phyloP scores from a whole-genome alignment of 2,797 vertebrate species.

The Florisuga fusca region DNA sequence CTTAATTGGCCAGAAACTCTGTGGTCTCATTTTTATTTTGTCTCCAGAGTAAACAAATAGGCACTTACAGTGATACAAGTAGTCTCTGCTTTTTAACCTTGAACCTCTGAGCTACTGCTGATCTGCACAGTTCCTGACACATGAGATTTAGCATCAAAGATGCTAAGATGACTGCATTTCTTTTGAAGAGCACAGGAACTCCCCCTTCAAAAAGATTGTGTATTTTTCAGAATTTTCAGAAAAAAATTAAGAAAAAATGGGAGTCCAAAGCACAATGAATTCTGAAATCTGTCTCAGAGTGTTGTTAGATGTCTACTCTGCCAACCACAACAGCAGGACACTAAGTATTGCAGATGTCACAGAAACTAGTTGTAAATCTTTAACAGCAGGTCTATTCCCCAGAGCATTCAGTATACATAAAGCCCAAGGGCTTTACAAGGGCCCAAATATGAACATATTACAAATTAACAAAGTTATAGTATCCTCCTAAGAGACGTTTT shows the following conservation, averaged over 20 bases:
- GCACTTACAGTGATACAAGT: neutral
- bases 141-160: neutral
- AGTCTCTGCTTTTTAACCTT: neutral
- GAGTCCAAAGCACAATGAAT: neutral
- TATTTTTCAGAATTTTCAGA: neutral
- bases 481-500: neutral
- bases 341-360: neutral
- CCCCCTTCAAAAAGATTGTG: neutral
- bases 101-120: neutral
- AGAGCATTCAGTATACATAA: neutral
- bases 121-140: neutral
- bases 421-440: too few relatives aligned
- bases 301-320: neutral
- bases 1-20: neutral
- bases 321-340: neutral
- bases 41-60: neutral
- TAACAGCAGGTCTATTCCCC: neutral
- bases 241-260: neutral
- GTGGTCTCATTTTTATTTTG: neutral
- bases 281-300: neutral
- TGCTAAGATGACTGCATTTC: neutral
- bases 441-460: neutral
- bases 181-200: neutral
- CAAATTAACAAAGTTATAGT: neutral
- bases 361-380: neutral